These are phyloP conservation scores for Vidua chalybeata DNA, from an alignment of 2,113 vertebrate species.

Conservation along the genomic window DNA sequence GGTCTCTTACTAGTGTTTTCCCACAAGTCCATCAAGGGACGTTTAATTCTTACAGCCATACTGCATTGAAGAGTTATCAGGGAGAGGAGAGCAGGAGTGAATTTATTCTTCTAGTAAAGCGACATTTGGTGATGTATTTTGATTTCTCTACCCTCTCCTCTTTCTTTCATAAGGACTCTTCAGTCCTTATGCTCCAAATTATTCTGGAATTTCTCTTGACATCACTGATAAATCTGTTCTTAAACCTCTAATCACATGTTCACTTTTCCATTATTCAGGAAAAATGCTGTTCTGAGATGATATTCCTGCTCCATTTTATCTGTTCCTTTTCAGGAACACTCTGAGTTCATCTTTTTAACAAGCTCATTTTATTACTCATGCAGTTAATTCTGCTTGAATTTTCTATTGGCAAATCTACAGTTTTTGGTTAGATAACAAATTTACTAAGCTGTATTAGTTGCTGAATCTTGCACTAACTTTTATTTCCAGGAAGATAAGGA, in stretches of 20 bases:
- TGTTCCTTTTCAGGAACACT: neutral
- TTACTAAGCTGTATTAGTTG: neutral
- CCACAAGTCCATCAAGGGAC: neutral
- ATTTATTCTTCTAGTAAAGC: neutral
- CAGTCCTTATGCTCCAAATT: neutral
- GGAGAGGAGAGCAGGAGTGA: neutral
- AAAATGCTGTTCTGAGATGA: neutral
- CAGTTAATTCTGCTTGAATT: neutral
- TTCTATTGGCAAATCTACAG: neutral
- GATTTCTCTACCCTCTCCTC: neutral
- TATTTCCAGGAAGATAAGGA: constrained; percentile 8
- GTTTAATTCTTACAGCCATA: neutral
- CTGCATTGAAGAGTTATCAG: neutral
- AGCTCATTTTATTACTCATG: neutral
- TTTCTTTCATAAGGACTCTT: neutral
- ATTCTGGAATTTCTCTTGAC: neutral
- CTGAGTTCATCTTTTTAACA: neutral
- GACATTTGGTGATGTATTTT: neutral
- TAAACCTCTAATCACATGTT: neutral
- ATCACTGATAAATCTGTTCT: neutral
- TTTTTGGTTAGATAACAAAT: neutral
- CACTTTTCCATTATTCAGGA: neutral
- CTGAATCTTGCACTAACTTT: neutral
- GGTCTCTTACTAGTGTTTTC: neutral
- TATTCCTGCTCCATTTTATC: neutral